Percentiles rank a stretch among this genome's conserved stretches.
These are phyloP conservation scores for Octodon degus DNA, from an alignment of 2,113 vertebrate genomes.

Conservation along the genomic window DNA sequence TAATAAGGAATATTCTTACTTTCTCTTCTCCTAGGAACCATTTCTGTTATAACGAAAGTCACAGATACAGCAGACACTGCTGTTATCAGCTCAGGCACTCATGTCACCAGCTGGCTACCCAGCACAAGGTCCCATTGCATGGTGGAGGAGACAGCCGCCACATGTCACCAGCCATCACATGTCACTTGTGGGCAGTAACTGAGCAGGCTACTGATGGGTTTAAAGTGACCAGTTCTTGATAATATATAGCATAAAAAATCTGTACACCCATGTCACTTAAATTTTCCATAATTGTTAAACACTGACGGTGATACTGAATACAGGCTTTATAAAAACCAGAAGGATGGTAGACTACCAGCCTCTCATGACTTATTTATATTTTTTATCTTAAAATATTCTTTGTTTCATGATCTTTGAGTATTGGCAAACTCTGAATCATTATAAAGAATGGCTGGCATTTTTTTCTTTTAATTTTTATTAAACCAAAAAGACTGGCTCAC, in stretches of 20 bases:
- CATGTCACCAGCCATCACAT: not conserved
- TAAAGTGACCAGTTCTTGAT: not conserved
- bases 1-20: not conserved
- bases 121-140: not conserved
- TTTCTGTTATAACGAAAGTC: not conserved
- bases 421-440: constrained; percentile 17
- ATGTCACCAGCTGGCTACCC: rapidly evolving
- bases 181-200: not conserved
- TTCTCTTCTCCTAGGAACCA: not conserved
- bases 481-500: not conserved
- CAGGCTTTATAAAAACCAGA: constrained; percentile 22
- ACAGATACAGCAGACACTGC: not conserved
- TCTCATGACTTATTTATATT: constrained; percentile 14
- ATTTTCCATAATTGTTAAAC: constrained; percentile 11
- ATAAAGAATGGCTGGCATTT: not conserved
- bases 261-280: not conserved
- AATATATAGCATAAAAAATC: not conserved
- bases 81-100: not conserved
- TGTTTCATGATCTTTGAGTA: constrained; percentile 39
- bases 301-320: not conserved
- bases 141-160: not conserved
- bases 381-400: constrained; percentile 34
- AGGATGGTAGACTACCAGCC: not conserved
- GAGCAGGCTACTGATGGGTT: not conserved
- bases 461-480: not conserved